Percentiles rank a stretch among this genome's conserved stretches.
Evolutionary conservation across 2,113 vertebrate genomes (phyloP).

Genomic region (Chaetops frenatus): DNA sequence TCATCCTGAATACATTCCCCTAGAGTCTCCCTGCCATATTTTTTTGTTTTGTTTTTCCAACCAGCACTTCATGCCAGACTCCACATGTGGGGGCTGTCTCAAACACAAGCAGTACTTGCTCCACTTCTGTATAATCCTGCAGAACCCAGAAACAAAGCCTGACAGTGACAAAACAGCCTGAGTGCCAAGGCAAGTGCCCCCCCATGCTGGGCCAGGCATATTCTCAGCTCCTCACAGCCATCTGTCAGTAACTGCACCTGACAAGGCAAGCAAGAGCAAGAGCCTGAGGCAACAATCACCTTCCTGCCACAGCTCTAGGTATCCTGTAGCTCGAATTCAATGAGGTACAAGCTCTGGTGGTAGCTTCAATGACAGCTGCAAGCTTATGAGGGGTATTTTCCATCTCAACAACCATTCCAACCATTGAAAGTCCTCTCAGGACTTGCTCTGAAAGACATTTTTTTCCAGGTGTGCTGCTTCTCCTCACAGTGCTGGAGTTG

Average conservation of each 20-base stretch:
- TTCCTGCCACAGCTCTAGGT: not conserved
- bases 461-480: not conserved
- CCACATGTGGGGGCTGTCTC: not conserved
- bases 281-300: not conserved
- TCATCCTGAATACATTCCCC: not conserved
- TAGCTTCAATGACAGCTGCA: not conserved
- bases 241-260: not conserved
- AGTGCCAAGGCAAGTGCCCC: not conserved
- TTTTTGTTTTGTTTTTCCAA: not conserved
- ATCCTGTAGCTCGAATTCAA: not conserved
- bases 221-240: not conserved
- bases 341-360: not conserved
- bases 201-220: slow-evolving; percentile 11
- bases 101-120: not conserved
- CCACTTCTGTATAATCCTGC: not conserved
- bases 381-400: not conserved
- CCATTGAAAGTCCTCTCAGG: not conserved
- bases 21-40: not conserved
- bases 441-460: not conserved
- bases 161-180: not conserved
- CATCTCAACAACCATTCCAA: not conserved
- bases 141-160: not conserved
- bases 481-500: not conserved
- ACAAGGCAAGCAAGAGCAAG: not conserved
- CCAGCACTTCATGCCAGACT: not conserved